phyloP scores from a whole-genome alignment of 2,888 invertebrate species.

The Caenorhabditis sp. region DNA sequence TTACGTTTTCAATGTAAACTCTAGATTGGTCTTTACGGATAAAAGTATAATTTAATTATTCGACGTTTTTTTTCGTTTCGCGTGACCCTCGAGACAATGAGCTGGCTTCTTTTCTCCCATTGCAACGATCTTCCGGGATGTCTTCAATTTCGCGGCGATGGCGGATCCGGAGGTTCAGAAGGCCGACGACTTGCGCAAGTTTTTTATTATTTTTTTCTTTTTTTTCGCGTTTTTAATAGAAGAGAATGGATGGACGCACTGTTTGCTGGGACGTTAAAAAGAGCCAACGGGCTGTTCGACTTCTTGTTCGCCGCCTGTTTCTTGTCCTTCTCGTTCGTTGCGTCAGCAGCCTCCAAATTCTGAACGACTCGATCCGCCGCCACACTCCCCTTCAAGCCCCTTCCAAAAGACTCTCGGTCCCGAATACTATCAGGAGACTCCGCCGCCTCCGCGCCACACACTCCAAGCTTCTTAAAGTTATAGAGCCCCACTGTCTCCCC shows the following conservation, averaged over 20 bases:
- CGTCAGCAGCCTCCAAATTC: constrained; percentile 86
- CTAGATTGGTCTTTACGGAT: constrained; percentile 19
- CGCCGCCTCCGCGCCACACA: no score
- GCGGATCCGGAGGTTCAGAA: constrained; percentile 10
- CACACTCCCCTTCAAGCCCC: no score
- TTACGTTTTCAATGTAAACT: background rate
- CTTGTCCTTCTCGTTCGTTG: constrained; percentile 42
- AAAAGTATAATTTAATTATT: constrained; percentile 21
- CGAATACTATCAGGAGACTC: no score
- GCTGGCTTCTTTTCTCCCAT: background rate
- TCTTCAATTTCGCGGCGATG: background rate
- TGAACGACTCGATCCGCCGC: no score
- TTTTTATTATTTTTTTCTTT: no score
- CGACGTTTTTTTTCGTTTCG: background rate
- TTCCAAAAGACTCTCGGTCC: no score
- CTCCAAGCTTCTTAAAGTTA: no score
- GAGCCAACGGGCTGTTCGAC: constrained; percentile 1
- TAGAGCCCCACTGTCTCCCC: no score
- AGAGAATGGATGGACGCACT: constrained; percentile 35
- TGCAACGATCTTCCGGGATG: background rate
- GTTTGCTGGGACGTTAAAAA: constrained; percentile 49
- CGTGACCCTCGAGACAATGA: constrained; percentile 22
- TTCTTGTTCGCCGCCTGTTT: constrained; percentile 27
- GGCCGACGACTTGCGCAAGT: no score
- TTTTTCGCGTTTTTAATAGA: background rate